phyloP scores from a whole-genome alignment of 1,140 invertebrate species.

The Caenorhabditis elegans region WBcel235 BX284605.5:5804001-5804500 shows the following conservation, averaged over 20 bases:
- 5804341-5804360: conserved; percentile 9
- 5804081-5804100: background rate
- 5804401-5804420: conserved; percentile 29
- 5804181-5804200: background rate
- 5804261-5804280: conserved; percentile 60
- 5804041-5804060: conserved; percentile 7
- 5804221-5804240: conserved; percentile 49
- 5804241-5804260: conserved; percentile 59
- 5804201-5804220: conserved; percentile 19
- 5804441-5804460: background rate
- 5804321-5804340: conserved; percentile 31
- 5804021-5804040: conserved; percentile 17
- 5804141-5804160: background rate
- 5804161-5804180: background rate
- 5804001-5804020: conserved; percentile 13
- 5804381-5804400: conserved; percentile 17
- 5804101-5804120: conserved; percentile 17
- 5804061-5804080: background rate
- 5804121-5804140: conserved; percentile 8
- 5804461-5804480: background rate
- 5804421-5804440: conserved; percentile 6
- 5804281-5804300: conserved; percentile 45
- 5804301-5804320: background rate
- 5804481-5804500: no score
- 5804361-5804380: conserved; percentile 30